Evolutionary conservation across 1,140 invertebrate genomes (phyloP), one percentile per base, ranked within the genome.

Genomic region (Berghia stephanieae): DNA sequence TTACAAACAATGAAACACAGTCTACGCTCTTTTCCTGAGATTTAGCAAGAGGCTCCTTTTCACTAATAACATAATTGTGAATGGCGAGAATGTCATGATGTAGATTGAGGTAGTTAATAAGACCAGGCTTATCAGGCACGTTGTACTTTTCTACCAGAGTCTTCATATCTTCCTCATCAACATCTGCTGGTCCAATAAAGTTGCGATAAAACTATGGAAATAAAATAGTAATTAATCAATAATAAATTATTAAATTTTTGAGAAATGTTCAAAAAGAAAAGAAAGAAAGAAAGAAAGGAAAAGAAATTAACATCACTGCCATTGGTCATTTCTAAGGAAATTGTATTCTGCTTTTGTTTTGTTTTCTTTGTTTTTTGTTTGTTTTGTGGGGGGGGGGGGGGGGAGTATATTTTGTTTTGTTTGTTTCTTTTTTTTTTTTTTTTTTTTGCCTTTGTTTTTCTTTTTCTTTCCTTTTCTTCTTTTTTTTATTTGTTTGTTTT

Each of bases 51-150:
- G 81, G 71, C 18, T 80, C 75, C 57, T 77, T 82, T 40, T 85
- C 81, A 34, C 77, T 68, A 8, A 68, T 71, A 2, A 83, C 57
- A 63, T 82, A 80, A 44, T 84, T 77, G 5, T 75, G 77, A 0
- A 88, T 80, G 24, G 87, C 86, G 42, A 85, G 79, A 24, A 90
- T 79, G 79, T 90, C 88, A 81, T 89, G 84, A 68, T 88, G 85
- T 10, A 90, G 82, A 75, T 90, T 90, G 3, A 89, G 79, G 74
- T 90, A 90, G 68, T 88, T 88, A 10, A 90, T 70, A n/a, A 88
- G 78, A 21, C 86, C 87, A 24, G 85, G 82, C 24, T 80, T 71
- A 5, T 80, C 79, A 8, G 88, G 88, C 69, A 89, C 86, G 52
- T 81, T 72, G 74, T 90, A 90, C 68, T 88, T 88, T 69, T 82